Percentiles rank a stretch among this genome's conserved stretches.
These are phyloP conservation scores for Stylophora pistillata DNA, from an alignment of 64 coral and sea anemone genomes.

Conservation along the genomic window DNA sequence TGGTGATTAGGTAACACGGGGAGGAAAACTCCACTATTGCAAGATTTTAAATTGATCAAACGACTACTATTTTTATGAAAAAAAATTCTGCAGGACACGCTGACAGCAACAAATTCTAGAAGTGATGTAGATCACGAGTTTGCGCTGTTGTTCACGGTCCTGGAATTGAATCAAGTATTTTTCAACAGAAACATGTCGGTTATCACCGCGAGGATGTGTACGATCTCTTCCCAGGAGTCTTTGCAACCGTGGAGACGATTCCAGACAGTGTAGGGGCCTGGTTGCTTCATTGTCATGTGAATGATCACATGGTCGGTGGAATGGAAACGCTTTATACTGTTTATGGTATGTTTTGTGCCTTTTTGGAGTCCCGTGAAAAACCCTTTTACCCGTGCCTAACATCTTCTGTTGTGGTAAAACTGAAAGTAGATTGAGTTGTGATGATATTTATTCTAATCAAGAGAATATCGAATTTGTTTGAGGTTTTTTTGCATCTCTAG, in stretches of 20 bases:
- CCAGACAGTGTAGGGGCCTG: constrained; percentile 81
- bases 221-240: constrained; percentile 91
- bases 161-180: neutral
- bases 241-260: constrained; percentile 86
- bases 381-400: no score
- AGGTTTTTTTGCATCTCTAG: no score
- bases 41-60: neutral
- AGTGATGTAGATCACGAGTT: constrained; percentile 74
- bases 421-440: no score
- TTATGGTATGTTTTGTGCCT: neutral
- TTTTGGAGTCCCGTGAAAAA: no score
- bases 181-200: constrained; percentile 59
- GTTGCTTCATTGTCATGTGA: constrained; percentile 98
- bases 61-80: neutral
- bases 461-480: no score
- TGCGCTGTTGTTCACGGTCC: constrained; percentile 74
- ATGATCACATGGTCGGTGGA: constrained; percentile 88
- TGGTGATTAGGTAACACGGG: no score
- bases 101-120: constrained; percentile 30
- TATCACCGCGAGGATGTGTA: constrained; percentile 91
- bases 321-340: constrained; percentile 80
- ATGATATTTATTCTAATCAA: no score
- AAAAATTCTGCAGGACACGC: constrained; percentile 27
- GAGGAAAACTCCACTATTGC: neutral
- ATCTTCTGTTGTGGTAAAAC: no score